Evolutionary conservation across 2,888 invertebrate genomes (phyloP), one percentile per base, ranked within the genome.

Genomic region (Drosophila leonis): DNA sequence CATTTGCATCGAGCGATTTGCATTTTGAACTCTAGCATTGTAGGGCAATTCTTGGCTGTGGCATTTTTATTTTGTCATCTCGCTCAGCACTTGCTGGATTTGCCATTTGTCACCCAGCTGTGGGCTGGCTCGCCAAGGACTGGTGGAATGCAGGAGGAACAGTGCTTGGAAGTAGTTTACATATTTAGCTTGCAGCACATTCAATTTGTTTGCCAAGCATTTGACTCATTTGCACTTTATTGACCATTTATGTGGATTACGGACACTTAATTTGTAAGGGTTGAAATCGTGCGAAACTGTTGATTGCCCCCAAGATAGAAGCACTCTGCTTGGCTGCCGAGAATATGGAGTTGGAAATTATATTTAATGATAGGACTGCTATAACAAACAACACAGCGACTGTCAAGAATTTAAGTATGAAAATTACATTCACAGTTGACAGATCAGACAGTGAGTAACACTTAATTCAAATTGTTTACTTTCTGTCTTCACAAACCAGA

Each of bases 191-290:
- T 24, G 62, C 56, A 33, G 49, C 29, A 60, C 46, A 60, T 73
- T 75, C 46, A 52, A 63, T 49, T 49, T 52, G 31, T 49, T 60
- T 52, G 15, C 41, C 33, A 48, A 29, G 64, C 56, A 74, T 67
- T 83, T 65, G 52, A 72, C 41, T 66, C 68, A 72, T 75, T 82
- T 57, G 52, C 70, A 55, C 59, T 51, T 77, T 66, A 80, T 78
- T 68, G 71, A 75, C 75, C 77, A 72, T 80, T 82, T 65, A 64
- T 64, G 62, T 56, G 78, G 64, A 67, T 63, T 60, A 33, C 4
- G 41, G 12, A 15, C 57, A 65, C 10, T 59, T 49, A 9, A 59
- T 24, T 55, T 41, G 29, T 1, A 35, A n/a, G 27, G 20, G 41
- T 13, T 49, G 20, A 24, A 56, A 37, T 35, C 33, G 55, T 51